Conservation (phyloP, 1,140 invertebrate species). For the Cydia splendana region DNA sequence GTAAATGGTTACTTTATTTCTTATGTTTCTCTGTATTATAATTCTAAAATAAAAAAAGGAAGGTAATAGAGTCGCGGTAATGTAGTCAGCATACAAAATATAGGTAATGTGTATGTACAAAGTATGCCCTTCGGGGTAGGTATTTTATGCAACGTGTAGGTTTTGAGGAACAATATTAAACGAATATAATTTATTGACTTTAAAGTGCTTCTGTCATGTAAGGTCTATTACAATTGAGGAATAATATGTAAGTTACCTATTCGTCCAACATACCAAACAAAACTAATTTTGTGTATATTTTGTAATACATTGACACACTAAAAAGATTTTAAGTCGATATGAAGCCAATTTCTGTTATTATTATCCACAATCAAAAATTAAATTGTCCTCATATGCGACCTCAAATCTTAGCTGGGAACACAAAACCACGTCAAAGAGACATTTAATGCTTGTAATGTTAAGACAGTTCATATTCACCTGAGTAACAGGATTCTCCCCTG, state of each 20-base stretch:
- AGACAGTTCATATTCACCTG: slow-evolving; percentile 84
- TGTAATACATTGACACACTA: slow-evolving; percentile 24
- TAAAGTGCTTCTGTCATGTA: neutral
- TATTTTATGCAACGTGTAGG: neutral
- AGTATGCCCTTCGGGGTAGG: neutral
- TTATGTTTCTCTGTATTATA: no score
- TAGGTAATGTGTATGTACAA: slow-evolving; percentile 16
- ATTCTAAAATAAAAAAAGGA: no score
- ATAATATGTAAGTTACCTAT: neutral
- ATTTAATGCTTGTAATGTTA: slow-evolving; percentile 8
- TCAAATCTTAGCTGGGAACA: slow-evolving; percentile 15
- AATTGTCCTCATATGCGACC: slow-evolving; percentile 2
- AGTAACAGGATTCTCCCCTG: slow-evolving; percentile 93
- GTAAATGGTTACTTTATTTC: no score
- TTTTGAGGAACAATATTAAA: neutral
- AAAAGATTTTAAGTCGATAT: slow-evolving; percentile 1
- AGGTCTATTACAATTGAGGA: neutral
- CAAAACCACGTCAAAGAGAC: slow-evolving; percentile 31
- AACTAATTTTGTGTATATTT: neutral
- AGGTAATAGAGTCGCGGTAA: no score
- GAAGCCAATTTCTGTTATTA: neutral
- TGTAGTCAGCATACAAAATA: neutral
- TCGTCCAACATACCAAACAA: neutral
- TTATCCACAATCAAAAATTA: neutral
- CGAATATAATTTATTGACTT: neutral